A percentile compares a stretch with the other conserved stretches of the same genome.
These are phyloP conservation scores for Eriosoma lanigerum DNA, from an alignment of 1,140 invertebrate genomes.

Conservation along the genomic window DNA sequence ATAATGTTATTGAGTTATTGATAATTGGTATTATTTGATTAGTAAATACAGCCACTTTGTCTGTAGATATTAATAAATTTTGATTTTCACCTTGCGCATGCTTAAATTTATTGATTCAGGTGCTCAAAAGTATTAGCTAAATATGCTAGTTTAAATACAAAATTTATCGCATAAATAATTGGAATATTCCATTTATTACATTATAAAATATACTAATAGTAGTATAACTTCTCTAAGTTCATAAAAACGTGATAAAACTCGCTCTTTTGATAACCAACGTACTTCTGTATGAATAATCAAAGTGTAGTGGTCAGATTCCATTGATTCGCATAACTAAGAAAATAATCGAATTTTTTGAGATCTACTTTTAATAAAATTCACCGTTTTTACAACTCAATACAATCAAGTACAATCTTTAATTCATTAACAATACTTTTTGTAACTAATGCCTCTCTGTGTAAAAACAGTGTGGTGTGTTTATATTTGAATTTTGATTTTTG, in stretches of 20 bases:
- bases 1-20: too few species aligned
- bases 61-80: not conserved
- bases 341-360: not conserved
- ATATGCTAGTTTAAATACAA: not conserved
- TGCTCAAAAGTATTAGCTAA: constrained; percentile 10
- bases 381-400: constrained; percentile 1
- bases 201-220: not conserved
- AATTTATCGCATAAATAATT: not conserved
- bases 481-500: constrained; percentile 1
- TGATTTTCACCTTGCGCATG: constrained; percentile 2
- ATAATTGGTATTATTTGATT: too few species aligned
- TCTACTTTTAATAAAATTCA: constrained; percentile 29
- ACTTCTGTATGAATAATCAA: constrained; percentile 8
- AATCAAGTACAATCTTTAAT: not conserved
- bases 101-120: constrained; percentile 60
- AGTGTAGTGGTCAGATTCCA: constrained; percentile 15
- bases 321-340: constrained; percentile 4
- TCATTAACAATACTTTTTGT: not conserved
- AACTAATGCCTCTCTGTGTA: constrained; percentile 14
- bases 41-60: not conserved
- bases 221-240: constrained; percentile 20
- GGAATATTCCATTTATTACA: not conserved
- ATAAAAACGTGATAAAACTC: constrained; percentile 3
- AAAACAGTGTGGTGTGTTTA: not conserved
- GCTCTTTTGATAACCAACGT: constrained; percentile 7